Conservation (phyloP, 2,888 invertebrate genomes). For the Melikaiella ostensackeni region DNA sequence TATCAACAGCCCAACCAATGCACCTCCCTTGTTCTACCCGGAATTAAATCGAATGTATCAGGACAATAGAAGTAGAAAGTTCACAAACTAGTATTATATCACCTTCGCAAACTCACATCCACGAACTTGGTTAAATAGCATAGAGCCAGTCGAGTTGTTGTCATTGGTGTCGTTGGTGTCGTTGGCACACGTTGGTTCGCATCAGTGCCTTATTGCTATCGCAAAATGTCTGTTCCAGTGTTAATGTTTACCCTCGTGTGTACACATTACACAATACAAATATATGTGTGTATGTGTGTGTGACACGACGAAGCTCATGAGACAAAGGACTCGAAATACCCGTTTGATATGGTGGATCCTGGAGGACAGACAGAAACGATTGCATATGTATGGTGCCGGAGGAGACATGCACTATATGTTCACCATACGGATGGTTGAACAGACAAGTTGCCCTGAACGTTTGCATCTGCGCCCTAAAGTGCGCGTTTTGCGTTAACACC, state of each 20-base stretch:
- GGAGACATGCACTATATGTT: constrained; percentile 40
- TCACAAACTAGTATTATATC: constrained; percentile 41
- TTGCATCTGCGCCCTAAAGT: constrained; percentile 58
- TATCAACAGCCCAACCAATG: neutral
- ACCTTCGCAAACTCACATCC: neutral
- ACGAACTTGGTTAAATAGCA: neutral
- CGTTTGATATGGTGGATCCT: constrained; percentile 31
- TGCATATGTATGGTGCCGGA: constrained; percentile 56
- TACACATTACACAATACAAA: too few relatives aligned
- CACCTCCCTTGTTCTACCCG: neutral
- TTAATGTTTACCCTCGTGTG: constrained; percentile 1
- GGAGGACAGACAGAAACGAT: constrained; percentile 47
- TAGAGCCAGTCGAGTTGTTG: constrained; percentile 48
- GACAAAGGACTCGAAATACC: constrained; percentile 41
- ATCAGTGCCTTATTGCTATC: constrained; percentile 63
- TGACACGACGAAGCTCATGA: neutral
- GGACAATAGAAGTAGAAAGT: constrained; percentile 53
- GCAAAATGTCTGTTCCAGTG: constrained; percentile 44
- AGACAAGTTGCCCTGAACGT: constrained; percentile 42
- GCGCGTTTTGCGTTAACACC: constrained; percentile 72
- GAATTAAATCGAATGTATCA: constrained; percentile 49
- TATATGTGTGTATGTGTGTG: neutral
- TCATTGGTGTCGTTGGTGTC: constrained; percentile 35
- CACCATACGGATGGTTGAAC: constrained; percentile 50
- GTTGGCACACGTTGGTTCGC: neutral